phyloP scores from a whole-genome alignment of 1,140 invertebrate species.

The Drosophila kikkawai region DNA sequence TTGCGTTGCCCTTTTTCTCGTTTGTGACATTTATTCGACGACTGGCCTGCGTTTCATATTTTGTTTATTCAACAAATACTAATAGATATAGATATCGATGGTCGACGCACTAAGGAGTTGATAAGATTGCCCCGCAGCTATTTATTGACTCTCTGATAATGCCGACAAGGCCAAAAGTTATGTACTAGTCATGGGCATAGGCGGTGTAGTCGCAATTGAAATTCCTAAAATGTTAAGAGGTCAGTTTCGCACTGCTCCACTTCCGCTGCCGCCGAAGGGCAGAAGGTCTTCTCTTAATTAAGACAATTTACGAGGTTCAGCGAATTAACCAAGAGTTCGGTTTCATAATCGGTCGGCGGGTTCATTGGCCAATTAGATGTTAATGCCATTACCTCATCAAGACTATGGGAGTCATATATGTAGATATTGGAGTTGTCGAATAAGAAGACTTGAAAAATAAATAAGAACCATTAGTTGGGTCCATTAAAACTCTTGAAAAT shows the following conservation, averaged over 20 bases:
- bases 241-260: slow-evolving; percentile 65
- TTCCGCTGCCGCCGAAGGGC: slow-evolving; percentile 62
- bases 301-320: slow-evolving; percentile 65
- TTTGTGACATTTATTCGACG: slow-evolving; percentile 61
- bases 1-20: slow-evolving; percentile 30
- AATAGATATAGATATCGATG: slow-evolving; percentile 71
- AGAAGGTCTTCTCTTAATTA: slow-evolving; percentile 63
- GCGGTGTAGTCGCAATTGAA: slow-evolving; percentile 25
- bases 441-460: neutral
- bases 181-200: neutral
- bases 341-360: slow-evolving; percentile 50
- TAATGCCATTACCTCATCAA: slow-evolving; percentile 37
- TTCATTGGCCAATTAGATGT: slow-evolving; percentile 66
- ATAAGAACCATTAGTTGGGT: neutral
- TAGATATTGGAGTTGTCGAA: neutral
- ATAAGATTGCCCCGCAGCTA: slow-evolving; percentile 57
- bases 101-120: slow-evolving; percentile 20
- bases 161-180: slow-evolving; percentile 60
- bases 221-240: slow-evolving; percentile 53
- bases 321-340: slow-evolving; percentile 44
- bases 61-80: slow-evolving; percentile 58
- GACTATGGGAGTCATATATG: neutral
- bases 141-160: slow-evolving; percentile 62
- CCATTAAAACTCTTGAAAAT: neutral
- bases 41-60: slow-evolving; percentile 37